These are phyloP conservation scores for Netelia virgata DNA, from an alignment of 2,888 invertebrate genomes.

Conservation along the genomic window DNA sequence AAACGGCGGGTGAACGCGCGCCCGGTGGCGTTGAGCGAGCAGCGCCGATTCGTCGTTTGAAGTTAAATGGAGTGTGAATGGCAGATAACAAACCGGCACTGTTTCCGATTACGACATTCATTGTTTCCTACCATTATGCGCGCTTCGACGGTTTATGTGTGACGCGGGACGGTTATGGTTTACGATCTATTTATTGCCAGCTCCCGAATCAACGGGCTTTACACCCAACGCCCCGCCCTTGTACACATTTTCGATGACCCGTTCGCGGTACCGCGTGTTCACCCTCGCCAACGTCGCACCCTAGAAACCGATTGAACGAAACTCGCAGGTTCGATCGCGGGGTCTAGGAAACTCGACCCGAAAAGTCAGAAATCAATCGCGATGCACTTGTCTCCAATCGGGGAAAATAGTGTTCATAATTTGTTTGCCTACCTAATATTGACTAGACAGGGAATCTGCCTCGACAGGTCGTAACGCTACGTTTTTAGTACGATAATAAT, in stretches of 20 bases:
- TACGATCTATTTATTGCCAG: conserved; percentile 80
- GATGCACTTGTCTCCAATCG: conserved; percentile 37
- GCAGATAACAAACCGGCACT: conserved; percentile 85
- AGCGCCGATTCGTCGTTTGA: conserved; percentile 84
- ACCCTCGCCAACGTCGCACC: conserved; percentile 12
- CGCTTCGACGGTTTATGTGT: conserved; percentile 84
- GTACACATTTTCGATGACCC: conserved; percentile 60
- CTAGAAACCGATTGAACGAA: conserved; percentile 44
- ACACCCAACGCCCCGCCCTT: conserved; percentile 69
- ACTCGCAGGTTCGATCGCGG: conserved; percentile 20
- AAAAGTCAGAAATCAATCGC: background rate
- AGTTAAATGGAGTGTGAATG: conserved; percentile 85
- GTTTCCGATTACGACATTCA: conserved; percentile 85
- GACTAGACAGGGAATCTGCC: conserved; percentile 84
- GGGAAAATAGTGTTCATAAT: conserved; percentile 74
- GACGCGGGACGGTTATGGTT: conserved; percentile 81
- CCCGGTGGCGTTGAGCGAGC: conserved; percentile 71
- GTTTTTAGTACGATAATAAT: conserved; percentile 47
- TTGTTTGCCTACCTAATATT: conserved; percentile 82
- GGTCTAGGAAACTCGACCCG: conserved; percentile 6
- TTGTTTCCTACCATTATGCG: conserved; percentile 85
- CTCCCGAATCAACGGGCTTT: conserved; percentile 73
- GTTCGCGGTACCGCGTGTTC: conserved; percentile 40
- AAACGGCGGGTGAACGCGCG: conserved; percentile 75
- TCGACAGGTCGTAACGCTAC: conserved; percentile 66